These are phyloP conservation scores for Odontocolon sp. DNA, from an alignment of 2,888 invertebrate species.

Conservation along the genomic window DNA sequence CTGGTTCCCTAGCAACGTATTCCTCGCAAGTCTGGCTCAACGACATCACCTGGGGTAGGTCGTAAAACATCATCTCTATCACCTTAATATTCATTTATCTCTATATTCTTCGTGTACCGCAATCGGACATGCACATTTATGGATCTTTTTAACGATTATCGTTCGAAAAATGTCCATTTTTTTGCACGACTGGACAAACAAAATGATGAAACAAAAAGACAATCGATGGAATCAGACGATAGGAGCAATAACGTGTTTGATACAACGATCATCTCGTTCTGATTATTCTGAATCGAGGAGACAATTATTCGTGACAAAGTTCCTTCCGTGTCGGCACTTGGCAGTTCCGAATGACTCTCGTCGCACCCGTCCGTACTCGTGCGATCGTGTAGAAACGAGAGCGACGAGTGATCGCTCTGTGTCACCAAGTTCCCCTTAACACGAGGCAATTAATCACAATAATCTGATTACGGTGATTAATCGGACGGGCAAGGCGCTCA, in stretches of 20 bases:
- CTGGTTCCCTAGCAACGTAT: slow-evolving; percentile 64
- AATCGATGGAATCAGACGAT: slow-evolving; percentile 3
- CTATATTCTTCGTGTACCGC: neutral
- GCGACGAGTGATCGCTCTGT: slow-evolving; percentile 55
- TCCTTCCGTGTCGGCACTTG: slow-evolving; percentile 35
- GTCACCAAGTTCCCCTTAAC: slow-evolving; percentile 53
- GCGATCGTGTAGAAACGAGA: slow-evolving; percentile 21
- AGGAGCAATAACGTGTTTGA: slow-evolving; percentile 32
- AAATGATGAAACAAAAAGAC: neutral
- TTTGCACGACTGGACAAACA: neutral
- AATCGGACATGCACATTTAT: too few relatives aligned
- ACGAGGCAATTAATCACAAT: slow-evolving; percentile 60
- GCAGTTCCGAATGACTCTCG: slow-evolving; percentile 45
- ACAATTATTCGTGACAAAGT: slow-evolving; percentile 37
- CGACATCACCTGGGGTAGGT: slow-evolving; percentile 80
- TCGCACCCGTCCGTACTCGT: slow-evolving; percentile 15
- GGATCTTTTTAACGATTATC: too few relatives aligned
- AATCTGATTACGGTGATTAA: slow-evolving; percentile 62
- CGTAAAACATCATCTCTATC: slow-evolving; percentile 10
- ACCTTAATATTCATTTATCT: neutral
- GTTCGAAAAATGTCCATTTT: too few relatives aligned
- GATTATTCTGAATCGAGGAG: neutral
- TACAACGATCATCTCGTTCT: slow-evolving; percentile 36
- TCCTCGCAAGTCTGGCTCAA: slow-evolving; percentile 77
- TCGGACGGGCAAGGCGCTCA: slow-evolving; percentile 24